Evolutionary conservation across 2,888 invertebrate species (phyloP), one percentile per base, ranked within the genome.

Genomic region (Biston betularia): DNA sequence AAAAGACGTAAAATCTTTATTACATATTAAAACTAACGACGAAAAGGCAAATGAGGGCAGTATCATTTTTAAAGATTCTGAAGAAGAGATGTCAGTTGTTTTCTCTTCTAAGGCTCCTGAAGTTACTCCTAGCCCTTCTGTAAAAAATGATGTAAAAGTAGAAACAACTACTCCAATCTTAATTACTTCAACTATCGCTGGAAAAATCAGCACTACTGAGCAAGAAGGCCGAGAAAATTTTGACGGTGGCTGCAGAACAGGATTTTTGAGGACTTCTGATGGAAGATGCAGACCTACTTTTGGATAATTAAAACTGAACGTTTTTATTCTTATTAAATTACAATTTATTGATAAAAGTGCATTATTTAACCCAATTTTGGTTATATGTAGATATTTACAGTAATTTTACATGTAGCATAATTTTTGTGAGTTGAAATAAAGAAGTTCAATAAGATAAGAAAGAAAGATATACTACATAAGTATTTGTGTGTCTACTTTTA

Each of bases 281-380:
- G 90, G 90, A 69, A 85, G 89, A 77, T 92, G 92, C 75, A 86
- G 84, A 79, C 81, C 86, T 62, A 78, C 78, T 14, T 85, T 75
- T 70, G 74, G 50, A 58, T 42, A 62, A 54, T 15, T 7, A 40
- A 61, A 50, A 61, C n/a, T 54, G 7, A 42, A 54, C 42, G 42
- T 42, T 8, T 44, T 44, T 54, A 11, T 54, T 12, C n/a, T 1
- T 10, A 54, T 24, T 54, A 55, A 70, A 11, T 45, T 45, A 34
- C 8, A 11, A 48, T 48, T 53, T 35, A 54, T 42, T 64, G 24
- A 58, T 53, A 5, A 53, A 7, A 45, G 6, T 53, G 42, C 42
- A 12, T 54, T 11, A 42, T 15, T 54, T 53, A 7, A n/a, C n/a
- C 38, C 34, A 34, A 50, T n/a, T 9, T 38, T 8, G n/a, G 12